Evolutionary conservation across 64 coral and sea anemone species (phyloP).

Genomic region (Montipora cactus): DNA sequence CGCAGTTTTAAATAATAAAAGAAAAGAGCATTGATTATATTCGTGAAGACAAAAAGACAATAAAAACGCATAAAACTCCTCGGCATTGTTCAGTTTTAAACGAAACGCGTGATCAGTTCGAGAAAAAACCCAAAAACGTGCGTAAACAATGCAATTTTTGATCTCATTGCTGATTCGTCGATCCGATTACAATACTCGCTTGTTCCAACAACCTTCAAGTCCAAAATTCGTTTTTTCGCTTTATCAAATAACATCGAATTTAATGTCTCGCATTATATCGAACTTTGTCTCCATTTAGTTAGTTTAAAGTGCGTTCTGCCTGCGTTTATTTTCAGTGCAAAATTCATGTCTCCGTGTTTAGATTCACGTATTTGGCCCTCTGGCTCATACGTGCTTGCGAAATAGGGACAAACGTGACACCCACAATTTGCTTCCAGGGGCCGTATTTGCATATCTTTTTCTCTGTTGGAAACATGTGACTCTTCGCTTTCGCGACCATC

Average conservation of each 20-base stretch:
- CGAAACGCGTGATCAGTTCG: background rate
- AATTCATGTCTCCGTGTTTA: background rate
- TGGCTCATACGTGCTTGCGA: background rate
- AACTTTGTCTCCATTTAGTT: no score
- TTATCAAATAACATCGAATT: background rate
- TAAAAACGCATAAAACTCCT: background rate
- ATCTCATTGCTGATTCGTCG: background rate
- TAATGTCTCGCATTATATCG: no score
- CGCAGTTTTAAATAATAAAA: background rate
- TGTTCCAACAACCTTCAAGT: background rate
- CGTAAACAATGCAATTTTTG: background rate
- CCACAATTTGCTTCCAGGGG: background rate
- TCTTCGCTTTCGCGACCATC: background rate
- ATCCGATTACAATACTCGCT: background rate
- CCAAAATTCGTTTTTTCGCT: background rate
- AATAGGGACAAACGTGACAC: background rate
- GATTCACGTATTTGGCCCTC: background rate
- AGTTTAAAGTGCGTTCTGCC: no score
- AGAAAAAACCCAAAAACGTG: constrained; percentile 9
- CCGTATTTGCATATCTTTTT: background rate
- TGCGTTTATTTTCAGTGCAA: background rate
- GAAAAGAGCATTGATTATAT: constrained; percentile 12
- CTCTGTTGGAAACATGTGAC: background rate
- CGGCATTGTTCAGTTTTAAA: background rate
- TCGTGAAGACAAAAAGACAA: background rate